Conservation (phyloP, 2,888 invertebrate genomes). For the Ernsta delagoae region DNA sequence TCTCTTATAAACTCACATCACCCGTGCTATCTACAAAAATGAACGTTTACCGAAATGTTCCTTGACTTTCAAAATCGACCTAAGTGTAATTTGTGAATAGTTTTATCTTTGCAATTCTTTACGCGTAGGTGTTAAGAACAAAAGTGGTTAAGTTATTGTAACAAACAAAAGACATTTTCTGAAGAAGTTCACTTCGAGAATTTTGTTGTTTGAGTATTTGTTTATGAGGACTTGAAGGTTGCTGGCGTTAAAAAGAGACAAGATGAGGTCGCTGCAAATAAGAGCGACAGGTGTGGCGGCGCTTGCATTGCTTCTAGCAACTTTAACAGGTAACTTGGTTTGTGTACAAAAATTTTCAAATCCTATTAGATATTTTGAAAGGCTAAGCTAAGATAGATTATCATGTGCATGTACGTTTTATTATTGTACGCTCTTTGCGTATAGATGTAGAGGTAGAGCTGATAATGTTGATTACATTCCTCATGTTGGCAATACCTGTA, state of each 20-base stretch:
- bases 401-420: background rate
- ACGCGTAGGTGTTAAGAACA: slow-evolving; percentile 72
- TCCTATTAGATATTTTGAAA: slow-evolving; percentile 31
- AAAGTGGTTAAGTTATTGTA: slow-evolving; percentile 72
- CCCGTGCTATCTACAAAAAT: slow-evolving; percentile 53
- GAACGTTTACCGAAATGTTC: slow-evolving; percentile 52
- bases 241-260: slow-evolving; percentile 78
- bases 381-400: background rate
- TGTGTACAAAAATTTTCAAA: slow-evolving; percentile 30
- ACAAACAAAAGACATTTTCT: slow-evolving; percentile 66
- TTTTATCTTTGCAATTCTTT: slow-evolving; percentile 66
- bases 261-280: slow-evolving; percentile 70
- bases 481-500: slow-evolving; percentile 51
- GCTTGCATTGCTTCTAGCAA: slow-evolving; percentile 73
- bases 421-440: background rate
- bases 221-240: slow-evolving; percentile 61
- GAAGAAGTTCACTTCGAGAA: slow-evolving; percentile 61
- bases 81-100: slow-evolving; percentile 71
- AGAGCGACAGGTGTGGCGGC: slow-evolving; percentile 81
- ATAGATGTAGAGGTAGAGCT: slow-evolving; percentile 11
- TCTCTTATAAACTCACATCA: slow-evolving; percentile 51
- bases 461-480: slow-evolving; percentile 43
- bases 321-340: slow-evolving; percentile 75
- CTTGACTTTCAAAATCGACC: slow-evolving; percentile 57
- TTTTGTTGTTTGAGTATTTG: slow-evolving; percentile 68